Base-by-base conservation (phyloP, 1,140 invertebrate species). In the Plutomurus gul region DNA sequence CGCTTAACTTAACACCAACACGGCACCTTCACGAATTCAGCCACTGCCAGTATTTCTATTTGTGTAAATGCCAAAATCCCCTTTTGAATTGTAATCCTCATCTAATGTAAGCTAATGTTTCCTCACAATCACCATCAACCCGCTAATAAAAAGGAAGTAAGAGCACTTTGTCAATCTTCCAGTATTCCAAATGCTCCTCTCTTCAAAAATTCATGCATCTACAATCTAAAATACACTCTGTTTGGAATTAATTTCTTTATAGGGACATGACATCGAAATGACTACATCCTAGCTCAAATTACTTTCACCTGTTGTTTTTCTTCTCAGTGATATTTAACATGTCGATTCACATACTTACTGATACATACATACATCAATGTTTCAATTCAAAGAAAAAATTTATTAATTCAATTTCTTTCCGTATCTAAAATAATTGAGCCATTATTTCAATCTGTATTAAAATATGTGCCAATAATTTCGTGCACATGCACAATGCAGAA, bases 91-190 rank as follows among this genome's bases (percentile, higher is more conserved):
- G 27, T 65, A 65, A 65, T 65, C 36, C 27, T 65, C 56, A 65
- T 65, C 56, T 65, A 65, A 65, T 65, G 56, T 65, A 65, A 65
- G 25, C 56, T 65, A 65, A 65, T 65, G 56, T 65, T 65, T 65
- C 56, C 56, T 27, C 16, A 65, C 25, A 30, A 65, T 65, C 56
- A 16, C 13, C 56, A 65, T 65, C 56, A 65, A 65, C 30, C 56
- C 56, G 27, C 11, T 65, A 65, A 36, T 65, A 65, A 16, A 18
- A n/a, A n/a, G 16, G 18, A 65, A 25, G 30, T 65, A 30, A 65
- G 20, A 30, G 56, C 30, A 65, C 56, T 65, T 65, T 65, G 56
- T 65, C 56, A 65, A 65, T 65, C 56, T 65, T 33, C 27, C 27
- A 27, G 25, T 33, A 33, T 43, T n/a, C n/a, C 18, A 49, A 18